Evolutionary conservation across 2,888 invertebrate genomes (phyloP).

Genomic region (Dorcus hopei): DNA sequence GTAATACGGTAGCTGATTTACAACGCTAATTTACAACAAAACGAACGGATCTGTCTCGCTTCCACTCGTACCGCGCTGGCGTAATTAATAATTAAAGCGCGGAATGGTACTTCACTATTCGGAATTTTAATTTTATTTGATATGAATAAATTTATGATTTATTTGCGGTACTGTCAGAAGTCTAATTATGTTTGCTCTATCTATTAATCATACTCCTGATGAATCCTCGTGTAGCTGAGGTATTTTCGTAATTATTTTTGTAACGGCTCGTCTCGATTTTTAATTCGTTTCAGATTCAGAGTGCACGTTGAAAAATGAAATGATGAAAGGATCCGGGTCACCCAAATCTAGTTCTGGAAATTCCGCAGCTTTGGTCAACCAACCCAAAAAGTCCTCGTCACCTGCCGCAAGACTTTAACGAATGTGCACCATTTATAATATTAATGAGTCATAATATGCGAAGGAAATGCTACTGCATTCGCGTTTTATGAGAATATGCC

Average conservation of each 20-base stretch:
- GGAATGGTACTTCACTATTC: background rate
- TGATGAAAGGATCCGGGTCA: too few species aligned
- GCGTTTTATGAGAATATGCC: slow-evolving; percentile 9
- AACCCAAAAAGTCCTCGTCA: background rate
- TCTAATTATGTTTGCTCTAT: slow-evolving; percentile 19
- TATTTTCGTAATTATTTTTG: too few species aligned
- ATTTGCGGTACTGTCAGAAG: slow-evolving; percentile 14
- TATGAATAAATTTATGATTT: slow-evolving; percentile 14
- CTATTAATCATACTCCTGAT: slow-evolving; percentile 16
- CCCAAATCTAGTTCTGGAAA: too few species aligned
- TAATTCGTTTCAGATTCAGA: too few species aligned
- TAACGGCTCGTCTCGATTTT: too few species aligned
- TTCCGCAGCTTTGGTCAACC: too few species aligned
- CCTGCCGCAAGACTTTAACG: slow-evolving; percentile 14
- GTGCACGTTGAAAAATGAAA: too few species aligned
- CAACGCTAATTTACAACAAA: slow-evolving; percentile 17
- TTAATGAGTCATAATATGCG: slow-evolving; percentile 17
- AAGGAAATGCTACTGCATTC: slow-evolving; percentile 15
- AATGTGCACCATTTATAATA: slow-evolving; percentile 17
- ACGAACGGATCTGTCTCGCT: slow-evolving; percentile 4
- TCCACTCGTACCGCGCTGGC: slow-evolving; percentile 1
- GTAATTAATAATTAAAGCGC: slow-evolving; percentile 18
- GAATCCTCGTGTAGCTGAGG: background rate
- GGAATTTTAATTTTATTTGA: slow-evolving; percentile 8
- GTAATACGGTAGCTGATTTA: slow-evolving; percentile 37